These are phyloP conservation scores for Pardosa pseudoannulata DNA, from an alignment of 2,888 invertebrate species.

Conservation along the genomic window DNA sequence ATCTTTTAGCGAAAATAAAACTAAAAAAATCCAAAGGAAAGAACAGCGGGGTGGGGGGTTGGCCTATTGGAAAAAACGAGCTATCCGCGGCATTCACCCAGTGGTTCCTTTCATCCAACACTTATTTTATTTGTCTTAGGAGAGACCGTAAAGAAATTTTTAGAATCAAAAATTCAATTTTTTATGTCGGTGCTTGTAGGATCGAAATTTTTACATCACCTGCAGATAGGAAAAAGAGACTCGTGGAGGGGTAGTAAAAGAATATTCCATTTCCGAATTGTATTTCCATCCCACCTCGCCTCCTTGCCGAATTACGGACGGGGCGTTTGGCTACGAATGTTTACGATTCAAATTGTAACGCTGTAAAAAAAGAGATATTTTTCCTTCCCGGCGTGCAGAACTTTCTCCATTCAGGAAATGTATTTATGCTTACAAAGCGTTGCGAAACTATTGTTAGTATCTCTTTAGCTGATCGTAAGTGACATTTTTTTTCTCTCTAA, in stretches of 20 bases:
- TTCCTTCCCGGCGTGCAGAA: not conserved
- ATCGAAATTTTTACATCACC: constrained; percentile 59
- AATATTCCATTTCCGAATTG: constrained; percentile 47
- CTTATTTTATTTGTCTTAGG: constrained; percentile 71
- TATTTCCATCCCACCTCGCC: not conserved
- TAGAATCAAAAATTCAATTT: constrained; percentile 67
- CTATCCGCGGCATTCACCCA: constrained; percentile 21
- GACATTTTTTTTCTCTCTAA: too few species aligned
- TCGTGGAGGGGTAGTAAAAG: constrained; percentile 16
- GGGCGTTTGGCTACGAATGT: not conserved
- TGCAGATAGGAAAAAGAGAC: constrained; percentile 21
- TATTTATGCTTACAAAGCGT: not conserved
- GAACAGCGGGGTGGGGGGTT: not conserved
- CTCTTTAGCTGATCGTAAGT: not conserved
- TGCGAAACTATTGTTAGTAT: not conserved
- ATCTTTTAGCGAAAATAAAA: constrained; percentile 57
- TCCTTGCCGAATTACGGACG: not conserved
- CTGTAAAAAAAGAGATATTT: constrained; percentile 1
- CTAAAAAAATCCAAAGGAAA: constrained; percentile 22
- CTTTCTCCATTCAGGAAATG: not conserved
- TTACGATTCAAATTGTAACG: constrained; percentile 34
- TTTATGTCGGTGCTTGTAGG: constrained; percentile 39
- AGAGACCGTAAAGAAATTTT: constrained; percentile 69
- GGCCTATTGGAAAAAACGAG: constrained; percentile 57
- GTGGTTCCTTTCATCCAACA: constrained; percentile 41